Base-by-base conservation (phyloP, 2,113 vertebrate genomes). In the Periophthalmodon schlosseri region DNA sequence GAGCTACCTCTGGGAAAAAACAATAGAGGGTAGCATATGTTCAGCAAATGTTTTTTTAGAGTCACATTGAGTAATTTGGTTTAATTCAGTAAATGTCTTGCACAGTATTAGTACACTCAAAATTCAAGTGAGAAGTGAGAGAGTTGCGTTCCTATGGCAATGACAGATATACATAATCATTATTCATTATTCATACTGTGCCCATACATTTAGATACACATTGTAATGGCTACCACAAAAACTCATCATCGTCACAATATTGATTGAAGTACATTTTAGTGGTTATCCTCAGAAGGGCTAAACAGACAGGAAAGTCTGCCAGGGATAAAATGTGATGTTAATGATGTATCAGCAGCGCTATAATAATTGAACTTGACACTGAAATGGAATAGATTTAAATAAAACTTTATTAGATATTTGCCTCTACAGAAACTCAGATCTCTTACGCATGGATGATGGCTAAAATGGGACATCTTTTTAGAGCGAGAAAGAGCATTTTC, bases 331-430 rank as follows among this genome's bases (percentile, higher is more conserved):
- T 21, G 52, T 20, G 16, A 20, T 21, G 39, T 44, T 44, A 44
- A 21, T 56, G 52, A 56, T 21, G n/a, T 56, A 9, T 11, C 20
- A 56, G 10, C 20, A n/a, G 20, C 56, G 21, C 49, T 9, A 4
- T 23, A 15, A 8, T 73, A 16, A 28, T 24, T 10, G 20, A 1
- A 36, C 14, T 15, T 47, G 54, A 71, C 39, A 69, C 11, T 33
- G 78, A 0, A 20, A 75, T 24, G 72, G 14, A 5, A 50, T 2
- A 63, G 14, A 80, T 80, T 69, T 83, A 83, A 6, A 69, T 58
- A 70, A 90, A 88, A 87, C 69, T 88, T 92, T 91, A 90, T 91
- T 92, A 52, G 44, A 72, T 76, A 65, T 65, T 39, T 68, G 58
- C 82, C 80, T 88, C 69, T 80, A 89, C 89, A 90, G 75, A 84